Percentiles rank a stretch among this genome's conserved stretches.
Evolutionary conservation across 2,113 vertebrate species (phyloP).

Genomic region (Antigone vipio): DNA sequence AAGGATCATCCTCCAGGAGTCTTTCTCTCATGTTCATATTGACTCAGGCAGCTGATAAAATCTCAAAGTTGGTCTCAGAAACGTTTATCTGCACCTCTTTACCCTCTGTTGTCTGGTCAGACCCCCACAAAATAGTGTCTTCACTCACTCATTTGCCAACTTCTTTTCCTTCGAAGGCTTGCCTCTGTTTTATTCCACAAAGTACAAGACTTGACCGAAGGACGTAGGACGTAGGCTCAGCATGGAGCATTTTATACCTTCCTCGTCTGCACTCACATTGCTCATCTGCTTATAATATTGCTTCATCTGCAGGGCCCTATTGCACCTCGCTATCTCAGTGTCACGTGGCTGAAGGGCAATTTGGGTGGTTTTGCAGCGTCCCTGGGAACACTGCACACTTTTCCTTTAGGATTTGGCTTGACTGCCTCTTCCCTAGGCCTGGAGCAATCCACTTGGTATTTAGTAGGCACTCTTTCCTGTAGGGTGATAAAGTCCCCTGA

Average conservation of each 20-base stretch:
- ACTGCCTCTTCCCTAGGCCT: background rate
- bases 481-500: background rate
- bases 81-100: background rate
- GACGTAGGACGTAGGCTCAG: background rate
- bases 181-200: background rate
- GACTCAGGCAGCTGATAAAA: background rate
- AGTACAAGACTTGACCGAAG: background rate
- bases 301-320: background rate
- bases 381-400: background rate
- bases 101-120: background rate
- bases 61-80: background rate
- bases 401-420: background rate
- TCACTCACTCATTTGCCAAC: background rate
- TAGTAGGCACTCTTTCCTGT: background rate
- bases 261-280: background rate
- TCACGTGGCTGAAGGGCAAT: background rate
- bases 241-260: background rate
- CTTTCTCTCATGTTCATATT: background rate
- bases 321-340: accelerated
- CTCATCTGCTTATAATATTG: background rate
- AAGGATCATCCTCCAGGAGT: background rate
- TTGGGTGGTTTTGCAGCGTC: background rate
- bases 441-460: background rate
- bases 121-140: background rate
- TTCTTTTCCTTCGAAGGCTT: background rate